A percentile compares a stretch with the other conserved stretches of the same genome.
Conservation (phyloP, 2,797 vertebrate genomes). For the Pseudochirops corinnae region DNA sequence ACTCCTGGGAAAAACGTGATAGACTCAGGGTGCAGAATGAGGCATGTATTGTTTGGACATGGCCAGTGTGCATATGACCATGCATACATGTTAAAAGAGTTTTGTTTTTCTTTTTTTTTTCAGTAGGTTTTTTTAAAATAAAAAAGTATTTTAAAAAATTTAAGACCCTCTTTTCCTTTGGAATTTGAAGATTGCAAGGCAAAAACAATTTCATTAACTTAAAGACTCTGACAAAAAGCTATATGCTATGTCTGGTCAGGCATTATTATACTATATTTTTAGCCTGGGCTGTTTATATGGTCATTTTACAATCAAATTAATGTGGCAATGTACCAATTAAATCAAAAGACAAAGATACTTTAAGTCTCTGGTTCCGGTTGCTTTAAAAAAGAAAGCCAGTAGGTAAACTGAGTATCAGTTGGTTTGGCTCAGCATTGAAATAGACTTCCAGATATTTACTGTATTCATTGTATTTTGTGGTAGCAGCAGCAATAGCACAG, state of each 20-base stretch:
- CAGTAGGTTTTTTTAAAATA: background rate
- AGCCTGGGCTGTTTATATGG: background rate
- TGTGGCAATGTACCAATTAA: background rate
- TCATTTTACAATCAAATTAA: background rate
- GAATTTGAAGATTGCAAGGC: conserved; percentile 25
- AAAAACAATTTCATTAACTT: background rate
- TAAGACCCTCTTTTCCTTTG: background rate
- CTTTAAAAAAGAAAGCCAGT: background rate
- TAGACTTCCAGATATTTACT: conserved; percentile 12
- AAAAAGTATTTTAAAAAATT: background rate
- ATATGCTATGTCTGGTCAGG: background rate
- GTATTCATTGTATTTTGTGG: background rate
- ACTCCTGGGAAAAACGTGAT: background rate
- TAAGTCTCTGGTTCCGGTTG: background rate
- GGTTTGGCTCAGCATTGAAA: background rate
- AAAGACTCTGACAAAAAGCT: background rate
- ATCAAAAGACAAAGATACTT: background rate
- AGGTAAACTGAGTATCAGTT: background rate
- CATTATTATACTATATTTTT: background rate
- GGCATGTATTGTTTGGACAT: background rate
- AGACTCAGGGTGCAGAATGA: background rate
- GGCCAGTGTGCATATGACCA: background rate
- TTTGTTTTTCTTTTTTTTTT: background rate
- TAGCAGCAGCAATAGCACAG: background rate
- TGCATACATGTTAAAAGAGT: background rate